phyloP scores from a whole-genome alignment of 2,797 vertebrate species.

The Corythornis leucogaster region DNA sequence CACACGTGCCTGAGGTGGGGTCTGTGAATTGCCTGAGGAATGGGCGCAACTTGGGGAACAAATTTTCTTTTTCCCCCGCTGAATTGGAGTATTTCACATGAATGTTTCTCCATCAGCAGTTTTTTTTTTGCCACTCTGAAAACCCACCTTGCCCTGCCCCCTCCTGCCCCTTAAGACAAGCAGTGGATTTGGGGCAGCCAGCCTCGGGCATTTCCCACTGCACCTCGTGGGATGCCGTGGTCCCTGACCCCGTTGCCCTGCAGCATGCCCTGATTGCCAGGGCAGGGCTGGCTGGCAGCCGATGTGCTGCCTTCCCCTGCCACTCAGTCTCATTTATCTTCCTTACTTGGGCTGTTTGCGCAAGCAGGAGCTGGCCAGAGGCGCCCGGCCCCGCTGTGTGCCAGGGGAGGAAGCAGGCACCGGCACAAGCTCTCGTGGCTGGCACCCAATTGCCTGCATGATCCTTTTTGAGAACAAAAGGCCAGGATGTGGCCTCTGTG shows the following conservation, averaged over 20 bases:
- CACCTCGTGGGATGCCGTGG: fast-evolving
- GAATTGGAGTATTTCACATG: fast-evolving
- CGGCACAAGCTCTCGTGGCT: not conserved
- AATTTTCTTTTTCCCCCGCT: not conserved
- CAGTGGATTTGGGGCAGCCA: fast-evolving
- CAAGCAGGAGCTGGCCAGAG: not conserved
- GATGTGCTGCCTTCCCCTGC: not conserved
- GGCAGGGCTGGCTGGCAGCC: not conserved
- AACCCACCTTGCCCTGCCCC: too few relatives aligned
- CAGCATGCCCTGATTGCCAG: not conserved
- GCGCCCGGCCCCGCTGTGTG: not conserved
- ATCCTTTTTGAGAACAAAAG: not conserved
- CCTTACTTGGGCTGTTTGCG: not conserved
- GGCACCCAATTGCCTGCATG: not conserved
- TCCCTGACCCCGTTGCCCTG: not conserved
- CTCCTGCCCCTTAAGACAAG: not conserved
- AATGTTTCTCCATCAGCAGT: fast-evolving
- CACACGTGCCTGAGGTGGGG: fast-evolving
- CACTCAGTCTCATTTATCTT: not conserved
- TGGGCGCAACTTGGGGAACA: not conserved
- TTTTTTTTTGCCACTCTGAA: fast-evolving
- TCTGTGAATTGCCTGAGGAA: not conserved
- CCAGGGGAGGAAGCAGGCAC: constrained; percentile 49
- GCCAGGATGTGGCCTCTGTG: not conserved
- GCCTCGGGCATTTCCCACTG: fast-evolving